Evolutionary conservation across 2,888 invertebrate species (phyloP).

Genomic region (Opisthograptis luteolata): DNA sequence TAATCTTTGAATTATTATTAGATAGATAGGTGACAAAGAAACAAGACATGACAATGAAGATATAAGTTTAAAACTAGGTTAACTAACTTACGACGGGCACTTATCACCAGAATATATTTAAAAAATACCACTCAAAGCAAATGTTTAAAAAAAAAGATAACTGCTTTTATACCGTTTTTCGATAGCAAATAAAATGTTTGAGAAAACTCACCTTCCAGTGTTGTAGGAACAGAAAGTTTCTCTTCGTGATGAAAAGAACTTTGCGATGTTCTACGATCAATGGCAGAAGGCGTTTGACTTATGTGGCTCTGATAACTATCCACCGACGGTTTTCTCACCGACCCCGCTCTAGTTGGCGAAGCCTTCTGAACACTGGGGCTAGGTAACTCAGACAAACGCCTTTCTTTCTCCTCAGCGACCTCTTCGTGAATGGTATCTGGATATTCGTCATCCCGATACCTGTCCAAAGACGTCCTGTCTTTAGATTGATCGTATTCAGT

Average conservation of each 20-base stretch:
- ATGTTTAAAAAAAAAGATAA: no score
- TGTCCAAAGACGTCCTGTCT: slow-evolving; percentile 73
- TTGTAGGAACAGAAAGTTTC: slow-evolving; percentile 72
- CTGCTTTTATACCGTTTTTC: no score
- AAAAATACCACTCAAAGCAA: no score
- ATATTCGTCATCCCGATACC: slow-evolving; percentile 75
- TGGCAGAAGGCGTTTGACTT: slow-evolving; percentile 73
- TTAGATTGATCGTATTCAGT: slow-evolving; percentile 78
- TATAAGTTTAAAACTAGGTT: no score
- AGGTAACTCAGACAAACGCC: slow-evolving; percentile 61
- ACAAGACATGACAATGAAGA: no score
- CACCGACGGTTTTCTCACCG: slow-evolving; percentile 73
- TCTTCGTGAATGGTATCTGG: slow-evolving; percentile 71
- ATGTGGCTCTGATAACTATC: slow-evolving; percentile 79
- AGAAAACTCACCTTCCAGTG: slow-evolving; percentile 67
- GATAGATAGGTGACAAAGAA: no score
- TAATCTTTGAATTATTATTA: no score
- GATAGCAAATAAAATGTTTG: slow-evolving; percentile 8
- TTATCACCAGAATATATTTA: no score
- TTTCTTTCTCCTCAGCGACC: slow-evolving; percentile 67
- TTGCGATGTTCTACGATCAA: slow-evolving; percentile 78
- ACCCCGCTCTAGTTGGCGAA: slow-evolving; percentile 69
- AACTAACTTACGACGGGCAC: no score
- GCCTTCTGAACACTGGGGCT: slow-evolving; percentile 68
- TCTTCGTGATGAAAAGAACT: slow-evolving; percentile 83